Evolutionary conservation across 2,797 vertebrate species (phyloP).

Genomic region (Ceryle rudis): DNA sequence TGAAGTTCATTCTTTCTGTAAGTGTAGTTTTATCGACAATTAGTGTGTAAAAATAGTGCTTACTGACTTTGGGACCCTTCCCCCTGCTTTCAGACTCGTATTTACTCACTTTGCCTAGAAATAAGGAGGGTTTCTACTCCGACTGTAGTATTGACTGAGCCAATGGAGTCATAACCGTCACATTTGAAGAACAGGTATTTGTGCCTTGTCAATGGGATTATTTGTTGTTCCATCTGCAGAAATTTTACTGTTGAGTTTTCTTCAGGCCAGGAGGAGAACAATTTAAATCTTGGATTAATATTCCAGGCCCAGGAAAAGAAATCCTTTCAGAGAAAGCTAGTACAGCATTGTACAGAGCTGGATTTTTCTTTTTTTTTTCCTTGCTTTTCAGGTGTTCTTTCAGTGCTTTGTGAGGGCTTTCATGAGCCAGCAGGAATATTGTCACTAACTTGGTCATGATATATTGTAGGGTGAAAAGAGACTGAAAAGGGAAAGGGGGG

Average conservation of each 20-base stretch:
- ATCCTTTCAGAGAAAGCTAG: neutral
- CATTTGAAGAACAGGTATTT: neutral
- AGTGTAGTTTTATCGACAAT: neutral
- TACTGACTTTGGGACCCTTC: neutral
- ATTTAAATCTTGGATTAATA: neutral
- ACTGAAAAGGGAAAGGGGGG: neutral
- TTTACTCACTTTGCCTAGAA: conserved; percentile 7
- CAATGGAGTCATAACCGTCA: neutral
- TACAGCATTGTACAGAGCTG: rapidly evolving
- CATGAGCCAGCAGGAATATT: neutral
- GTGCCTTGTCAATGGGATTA: neutral
- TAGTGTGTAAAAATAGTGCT: neutral
- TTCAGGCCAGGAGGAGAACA: neutral
- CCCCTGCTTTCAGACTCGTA: neutral
- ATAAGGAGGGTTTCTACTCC: neutral
- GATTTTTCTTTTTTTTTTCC: neutral
- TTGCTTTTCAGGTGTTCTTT: conserved; percentile 3
- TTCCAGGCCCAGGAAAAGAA: neutral
- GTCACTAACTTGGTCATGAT: neutral
- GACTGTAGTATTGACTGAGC: neutral
- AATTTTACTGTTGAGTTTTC: neutral
- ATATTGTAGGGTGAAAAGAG: neutral
- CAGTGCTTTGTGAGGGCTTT: neutral
- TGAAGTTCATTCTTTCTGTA: conserved; percentile 28
- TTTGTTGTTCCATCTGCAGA: neutral